Percentiles rank a stretch among this genome's conserved stretches.
These are phyloP conservation scores for Motacilla tschutschensis DNA, from an alignment of 2,113 vertebrate genomes.

Conservation along the genomic window DNA sequence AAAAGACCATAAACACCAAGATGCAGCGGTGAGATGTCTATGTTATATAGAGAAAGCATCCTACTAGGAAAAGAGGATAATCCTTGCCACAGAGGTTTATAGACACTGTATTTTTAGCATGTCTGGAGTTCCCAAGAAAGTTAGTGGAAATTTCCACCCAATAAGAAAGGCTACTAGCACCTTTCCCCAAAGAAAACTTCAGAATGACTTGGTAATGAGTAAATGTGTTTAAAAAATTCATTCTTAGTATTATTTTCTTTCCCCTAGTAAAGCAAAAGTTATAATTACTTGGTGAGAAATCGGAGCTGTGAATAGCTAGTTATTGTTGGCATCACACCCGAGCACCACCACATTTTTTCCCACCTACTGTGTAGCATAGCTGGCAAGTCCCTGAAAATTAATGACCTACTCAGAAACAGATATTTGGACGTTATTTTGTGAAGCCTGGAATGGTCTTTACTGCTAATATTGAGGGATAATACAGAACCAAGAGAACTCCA, in stretches of 20 bases:
- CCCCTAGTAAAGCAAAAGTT: not conserved
- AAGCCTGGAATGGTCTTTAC: not conserved
- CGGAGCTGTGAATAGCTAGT: constrained; percentile 24
- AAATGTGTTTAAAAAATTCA: not conserved
- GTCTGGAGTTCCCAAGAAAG: not conserved
- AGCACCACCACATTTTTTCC: constrained; percentile 34
- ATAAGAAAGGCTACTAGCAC: not conserved
- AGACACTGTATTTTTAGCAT: not conserved
- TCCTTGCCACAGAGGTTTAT: not conserved
- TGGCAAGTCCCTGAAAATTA: not conserved
- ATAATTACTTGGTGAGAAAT: constrained; percentile 37
- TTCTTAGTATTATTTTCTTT: constrained; percentile 21
- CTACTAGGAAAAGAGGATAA: not conserved
- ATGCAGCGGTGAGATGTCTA: not conserved
- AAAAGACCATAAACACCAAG: not conserved
- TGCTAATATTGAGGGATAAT: not conserved
- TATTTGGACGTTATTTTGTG: not conserved
- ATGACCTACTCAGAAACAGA: constrained; percentile 1
- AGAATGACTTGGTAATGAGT: not conserved
- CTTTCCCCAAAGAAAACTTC: constrained; percentile 15
- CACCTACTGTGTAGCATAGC: not conserved
- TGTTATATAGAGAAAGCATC: not conserved
- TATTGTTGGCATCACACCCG: constrained; percentile 34
- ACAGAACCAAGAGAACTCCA: not conserved
- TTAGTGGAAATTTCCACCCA: not conserved